Evolutionary conservation across 1,140 invertebrate species (phyloP).

Genomic region (Hyposmocoma kahamanoa): DNA sequence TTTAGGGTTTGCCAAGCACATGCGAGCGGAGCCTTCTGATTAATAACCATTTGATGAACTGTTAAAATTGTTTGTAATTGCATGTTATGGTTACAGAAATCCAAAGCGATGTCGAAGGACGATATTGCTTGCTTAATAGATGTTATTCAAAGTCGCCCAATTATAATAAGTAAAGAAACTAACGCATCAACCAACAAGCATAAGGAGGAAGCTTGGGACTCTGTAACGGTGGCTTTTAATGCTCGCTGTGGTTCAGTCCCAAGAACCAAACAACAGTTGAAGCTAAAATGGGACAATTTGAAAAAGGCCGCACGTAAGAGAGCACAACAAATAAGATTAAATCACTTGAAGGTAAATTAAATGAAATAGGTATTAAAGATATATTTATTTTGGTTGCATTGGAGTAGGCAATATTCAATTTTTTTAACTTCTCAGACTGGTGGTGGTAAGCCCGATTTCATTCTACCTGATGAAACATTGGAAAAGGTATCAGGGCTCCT

Average conservation of each 20-base stretch:
- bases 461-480: slow-evolving; percentile 14
- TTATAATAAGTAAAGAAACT: slow-evolving; percentile 13
- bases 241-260: slow-evolving; percentile 4
- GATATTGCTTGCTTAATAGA: slow-evolving; percentile 6
- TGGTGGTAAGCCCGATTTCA: slow-evolving; percentile 6
- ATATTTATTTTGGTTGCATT: not conserved
- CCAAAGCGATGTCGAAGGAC: slow-evolving; percentile 4
- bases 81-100: not conserved
- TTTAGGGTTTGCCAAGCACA: no score
- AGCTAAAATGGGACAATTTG: slow-evolving; percentile 19
- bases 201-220: slow-evolving; percentile 18
- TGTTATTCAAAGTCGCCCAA: slow-evolving; percentile 3
- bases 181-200: slow-evolving; percentile 17
- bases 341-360: slow-evolving; percentile 1
- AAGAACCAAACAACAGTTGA: slow-evolving; percentile 7
- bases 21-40: no score
- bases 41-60: no score
- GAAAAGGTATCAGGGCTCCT: slow-evolving; percentile 11
- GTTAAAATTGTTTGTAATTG: not conserved
- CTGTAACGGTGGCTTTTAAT: slow-evolving; percentile 10
- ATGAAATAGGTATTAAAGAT: not conserved
- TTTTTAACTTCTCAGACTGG: slow-evolving; percentile 6
- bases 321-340: slow-evolving; percentile 4
- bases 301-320: slow-evolving; percentile 14
- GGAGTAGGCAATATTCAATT: not conserved